Evolutionary conservation across 2,888 invertebrate species (phyloP), one percentile per base, ranked within the genome.

Genomic region (Abscondita cerata): DNA sequence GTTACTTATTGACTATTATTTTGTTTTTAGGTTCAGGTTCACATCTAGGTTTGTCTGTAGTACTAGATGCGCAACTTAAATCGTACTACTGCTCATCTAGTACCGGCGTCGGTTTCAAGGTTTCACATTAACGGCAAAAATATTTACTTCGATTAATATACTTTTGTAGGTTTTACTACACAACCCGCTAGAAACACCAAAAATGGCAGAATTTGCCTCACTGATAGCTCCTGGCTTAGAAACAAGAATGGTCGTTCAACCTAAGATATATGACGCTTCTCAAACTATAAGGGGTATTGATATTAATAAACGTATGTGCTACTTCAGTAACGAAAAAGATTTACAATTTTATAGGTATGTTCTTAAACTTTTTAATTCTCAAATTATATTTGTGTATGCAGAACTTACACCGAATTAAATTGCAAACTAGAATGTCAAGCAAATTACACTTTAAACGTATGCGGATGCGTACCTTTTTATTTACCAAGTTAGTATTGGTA

Each of bases 61-160:
- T 89, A 0, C 77, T 93, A 44, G 90, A 93, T 75, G 88, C 89
- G 1, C 87, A 89, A 59, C 73, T 88, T 0, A 83, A 84, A 0
- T 89, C 92, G 73, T 93, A 93, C 75, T 92, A 87, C 76, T 93
- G 93, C 76, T 91, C 91, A 16, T 91, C 92, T 5, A 91, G 91
- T 0, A 88, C 86, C 72, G 91, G 90, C 67, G 82, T 83, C 31
- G 88, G 88, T 11, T 88, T 88, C 69, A 88, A 89, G 83, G 88
- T 87, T 70, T 46, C 13, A 34, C 13, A 6, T 19, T n/a, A n/a
- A 25, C 25, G 25, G 2, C 25, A 5, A 11, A 46, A 19, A 4
- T 8, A 18, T 19, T 59, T 55, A 41, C 2, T 41, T 41, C 11
- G 9, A 41, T 2, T 8, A n/a, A 4, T 18, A 9, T 11, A 5